A percentile compares a stretch with the other conserved stretches of the same genome.
Evolutionary conservation across 2,888 invertebrate species (phyloP).

Genomic region (Oxyscelio sp.): DNA sequence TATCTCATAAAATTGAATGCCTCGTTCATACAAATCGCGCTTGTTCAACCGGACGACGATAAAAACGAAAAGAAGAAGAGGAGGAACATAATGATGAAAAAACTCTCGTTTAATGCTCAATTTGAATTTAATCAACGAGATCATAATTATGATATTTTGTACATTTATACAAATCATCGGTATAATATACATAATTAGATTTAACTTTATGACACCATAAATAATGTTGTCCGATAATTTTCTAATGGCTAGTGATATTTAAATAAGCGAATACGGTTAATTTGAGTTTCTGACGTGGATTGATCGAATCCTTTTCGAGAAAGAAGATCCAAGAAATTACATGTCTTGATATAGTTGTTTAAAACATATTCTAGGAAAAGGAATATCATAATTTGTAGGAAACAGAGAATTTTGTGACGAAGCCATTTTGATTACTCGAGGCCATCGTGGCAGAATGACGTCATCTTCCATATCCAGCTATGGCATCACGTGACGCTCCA

Average conservation of each 20-base stretch:
- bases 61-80: constrained; percentile 45
- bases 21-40: constrained; percentile 66
- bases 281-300: not conserved
- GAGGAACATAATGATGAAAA: constrained; percentile 44
- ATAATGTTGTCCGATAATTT: constrained; percentile 5
- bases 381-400: constrained; percentile 67
- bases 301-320: constrained; percentile 87
- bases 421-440: constrained; percentile 91
- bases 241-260: not conserved
- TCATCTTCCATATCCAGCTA: constrained; percentile 87
- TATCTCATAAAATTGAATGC: constrained; percentile 67
- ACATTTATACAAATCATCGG: not conserved
- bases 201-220: not conserved
- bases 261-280: not conserved
- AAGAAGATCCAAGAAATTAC: not conserved
- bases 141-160: constrained; percentile 24
- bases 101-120: constrained; percentile 55
- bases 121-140: constrained; percentile 51
- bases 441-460: constrained; percentile 90
- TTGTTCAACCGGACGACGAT: constrained; percentile 51
- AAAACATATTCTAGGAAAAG: not conserved
- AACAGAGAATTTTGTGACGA: constrained; percentile 83
- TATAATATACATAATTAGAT: not conserved
- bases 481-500: constrained; percentile 90
- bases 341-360: not conserved